Conservation (phyloP, 2,797 vertebrate species). For the Crax fasciolata region DNA sequence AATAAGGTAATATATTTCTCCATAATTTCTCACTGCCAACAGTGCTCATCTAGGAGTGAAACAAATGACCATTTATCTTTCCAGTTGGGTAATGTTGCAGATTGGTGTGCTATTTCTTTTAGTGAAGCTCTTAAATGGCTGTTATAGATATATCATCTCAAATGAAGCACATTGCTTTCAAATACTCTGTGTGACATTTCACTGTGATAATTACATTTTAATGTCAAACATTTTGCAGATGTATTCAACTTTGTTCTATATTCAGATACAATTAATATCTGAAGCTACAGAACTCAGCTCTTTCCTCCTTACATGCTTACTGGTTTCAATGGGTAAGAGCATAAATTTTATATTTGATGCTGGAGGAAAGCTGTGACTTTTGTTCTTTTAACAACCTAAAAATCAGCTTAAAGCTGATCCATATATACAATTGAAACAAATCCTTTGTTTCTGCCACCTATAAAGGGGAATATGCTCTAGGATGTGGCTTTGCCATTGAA, state of each 20-base stretch:
- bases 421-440: constrained; percentile 39
- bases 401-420: constrained; percentile 36
- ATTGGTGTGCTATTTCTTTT: constrained; percentile 56
- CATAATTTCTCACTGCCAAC: constrained; percentile 30
- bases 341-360: constrained; percentile 7
- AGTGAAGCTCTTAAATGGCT: constrained; percentile 21
- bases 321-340: constrained; percentile 14
- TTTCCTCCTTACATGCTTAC: not conserved
- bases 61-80: constrained; percentile 70
- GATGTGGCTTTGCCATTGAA: not conserved
- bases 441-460: constrained; percentile 23
- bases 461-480: not conserved
- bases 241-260: not conserved
- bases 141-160: constrained; percentile 29
- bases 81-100: constrained; percentile 28
- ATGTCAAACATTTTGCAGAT: constrained; percentile 1
- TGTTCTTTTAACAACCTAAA: constrained; percentile 35
- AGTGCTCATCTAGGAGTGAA: constrained; percentile 46
- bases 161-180: constrained; percentile 34
- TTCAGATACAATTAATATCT: not conserved
- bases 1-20: constrained; percentile 64
- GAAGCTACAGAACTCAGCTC: not conserved
- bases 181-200: constrained; percentile 4
- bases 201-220: constrained; percentile 43
- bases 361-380: not conserved